A percentile compares a stretch with the other conserved stretches of the same genome.
Conservation (phyloP, 2,113 vertebrate genomes). For the Dicrurus megarhynchus region DNA sequence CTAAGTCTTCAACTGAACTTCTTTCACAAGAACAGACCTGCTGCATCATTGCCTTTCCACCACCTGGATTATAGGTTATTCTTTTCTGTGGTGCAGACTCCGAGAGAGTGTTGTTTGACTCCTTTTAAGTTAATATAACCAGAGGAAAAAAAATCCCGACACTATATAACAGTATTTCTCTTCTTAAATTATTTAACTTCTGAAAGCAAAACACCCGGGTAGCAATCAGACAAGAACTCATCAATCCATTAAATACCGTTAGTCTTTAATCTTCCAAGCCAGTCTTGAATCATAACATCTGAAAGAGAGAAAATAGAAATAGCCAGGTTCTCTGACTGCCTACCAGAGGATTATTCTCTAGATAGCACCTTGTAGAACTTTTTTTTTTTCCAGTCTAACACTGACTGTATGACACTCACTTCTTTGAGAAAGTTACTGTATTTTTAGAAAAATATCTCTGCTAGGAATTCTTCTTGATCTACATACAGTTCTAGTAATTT, state of each 20-base stretch:
- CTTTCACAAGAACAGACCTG: not conserved
- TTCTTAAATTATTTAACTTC: constrained; percentile 38
- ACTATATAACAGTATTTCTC: not conserved
- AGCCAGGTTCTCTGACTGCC: not conserved
- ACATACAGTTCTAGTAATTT: not conserved
- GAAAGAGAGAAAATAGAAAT: not conserved
- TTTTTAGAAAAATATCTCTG: not conserved
- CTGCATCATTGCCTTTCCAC: not conserved
- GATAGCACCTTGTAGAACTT: not conserved
- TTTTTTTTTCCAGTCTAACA: not conserved
- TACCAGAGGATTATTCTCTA: not conserved
- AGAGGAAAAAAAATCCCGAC: not conserved
- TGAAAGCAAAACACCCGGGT: constrained; percentile 12
- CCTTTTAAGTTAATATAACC: not conserved
- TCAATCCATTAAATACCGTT: constrained; percentile 11
- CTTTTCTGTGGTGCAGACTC: not conserved
- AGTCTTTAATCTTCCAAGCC: not conserved
- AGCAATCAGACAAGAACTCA: constrained; percentile 21
- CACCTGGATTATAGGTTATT: not conserved
- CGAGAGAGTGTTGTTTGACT: not conserved
- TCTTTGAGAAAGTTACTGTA: not conserved
- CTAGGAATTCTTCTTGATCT: not conserved
- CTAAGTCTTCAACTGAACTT: not conserved
- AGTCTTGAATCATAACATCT: not conserved
- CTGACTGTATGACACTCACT: not conserved